Conservation (phyloP, 2,113 vertebrate genomes). For the Fulica atra region DNA sequence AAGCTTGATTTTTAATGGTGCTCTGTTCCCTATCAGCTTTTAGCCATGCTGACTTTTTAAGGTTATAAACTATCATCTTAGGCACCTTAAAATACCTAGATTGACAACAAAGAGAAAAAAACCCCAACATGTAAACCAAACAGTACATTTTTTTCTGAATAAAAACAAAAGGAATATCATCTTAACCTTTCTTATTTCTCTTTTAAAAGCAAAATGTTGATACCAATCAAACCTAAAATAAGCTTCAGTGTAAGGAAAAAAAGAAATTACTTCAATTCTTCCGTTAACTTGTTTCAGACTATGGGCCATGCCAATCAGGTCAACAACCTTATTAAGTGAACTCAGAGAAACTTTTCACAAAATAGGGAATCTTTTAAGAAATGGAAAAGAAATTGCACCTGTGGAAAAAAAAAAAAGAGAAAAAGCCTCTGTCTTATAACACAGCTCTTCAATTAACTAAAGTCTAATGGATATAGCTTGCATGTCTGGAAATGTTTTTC, state of each 20-base stretch:
- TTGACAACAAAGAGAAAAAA: neutral
- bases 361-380: neutral
- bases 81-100: neutral
- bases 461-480: slow-evolving; percentile 10
- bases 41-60: neutral
- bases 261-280: neutral
- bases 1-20: neutral
- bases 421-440: slow-evolving; percentile 7
- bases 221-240: neutral
- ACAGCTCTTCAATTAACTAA: slow-evolving; percentile 38
- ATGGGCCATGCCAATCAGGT: neutral
- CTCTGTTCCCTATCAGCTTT: neutral
- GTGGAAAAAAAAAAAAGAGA: neutral
- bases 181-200: neutral
- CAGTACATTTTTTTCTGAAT: neutral
- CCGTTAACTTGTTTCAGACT: neutral
- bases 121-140: neutral
- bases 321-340: neutral
- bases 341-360: neutral
- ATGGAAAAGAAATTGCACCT: neutral
- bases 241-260: neutral
- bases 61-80: neutral
- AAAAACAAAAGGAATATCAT: neutral
- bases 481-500: slow-evolving; percentile 13
- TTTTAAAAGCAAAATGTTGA: neutral